A percentile compares a stretch with the other conserved stretches of the same genome.
Evolutionary conservation across 2,888 invertebrate species (phyloP).

Genomic region (Drosophila mettleri): DNA sequence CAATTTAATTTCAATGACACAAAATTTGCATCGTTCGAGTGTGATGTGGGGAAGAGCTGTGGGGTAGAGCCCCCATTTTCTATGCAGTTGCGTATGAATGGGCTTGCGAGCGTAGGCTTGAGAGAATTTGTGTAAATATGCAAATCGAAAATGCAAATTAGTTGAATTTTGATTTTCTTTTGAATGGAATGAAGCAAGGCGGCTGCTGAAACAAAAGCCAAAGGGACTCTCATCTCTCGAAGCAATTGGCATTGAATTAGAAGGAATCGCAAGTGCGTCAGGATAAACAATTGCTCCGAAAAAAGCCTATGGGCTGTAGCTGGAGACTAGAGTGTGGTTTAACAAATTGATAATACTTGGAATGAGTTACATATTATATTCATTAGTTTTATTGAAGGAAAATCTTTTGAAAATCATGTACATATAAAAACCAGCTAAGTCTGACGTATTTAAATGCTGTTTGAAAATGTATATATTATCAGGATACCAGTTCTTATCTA

Average conservation of each 20-base stretch:
- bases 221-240: slow-evolving; percentile 47
- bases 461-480: too few species aligned
- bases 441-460: not conserved
- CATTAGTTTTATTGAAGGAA: slow-evolving; percentile 15
- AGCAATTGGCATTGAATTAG: slow-evolving; percentile 44
- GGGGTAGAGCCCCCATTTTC: slow-evolving; percentile 11
- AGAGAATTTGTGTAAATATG: slow-evolving; percentile 72
- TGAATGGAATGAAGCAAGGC: slow-evolving; percentile 58
- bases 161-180: slow-evolving; percentile 73
- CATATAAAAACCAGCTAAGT: not conserved
- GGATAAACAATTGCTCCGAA: not conserved
- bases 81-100: slow-evolving; percentile 29
- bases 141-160: slow-evolving; percentile 79
- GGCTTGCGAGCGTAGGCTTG: slow-evolving; percentile 46
- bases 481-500: too few species aligned
- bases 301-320: slow-evolving; percentile 15
- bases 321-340: not conserved
- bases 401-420: not conserved
- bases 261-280: slow-evolving; percentile 36
- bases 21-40: slow-evolving; percentile 59
- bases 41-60: not conserved
- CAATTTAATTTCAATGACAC: slow-evolving; percentile 80
- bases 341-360: not conserved
- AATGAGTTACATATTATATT: slow-evolving; percentile 29
- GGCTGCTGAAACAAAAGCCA: slow-evolving; percentile 42